These are phyloP conservation scores for Ptycholaimellus sp. DNA, from an alignment of 2,888 invertebrate genomes.

Conservation along the genomic window DNA sequence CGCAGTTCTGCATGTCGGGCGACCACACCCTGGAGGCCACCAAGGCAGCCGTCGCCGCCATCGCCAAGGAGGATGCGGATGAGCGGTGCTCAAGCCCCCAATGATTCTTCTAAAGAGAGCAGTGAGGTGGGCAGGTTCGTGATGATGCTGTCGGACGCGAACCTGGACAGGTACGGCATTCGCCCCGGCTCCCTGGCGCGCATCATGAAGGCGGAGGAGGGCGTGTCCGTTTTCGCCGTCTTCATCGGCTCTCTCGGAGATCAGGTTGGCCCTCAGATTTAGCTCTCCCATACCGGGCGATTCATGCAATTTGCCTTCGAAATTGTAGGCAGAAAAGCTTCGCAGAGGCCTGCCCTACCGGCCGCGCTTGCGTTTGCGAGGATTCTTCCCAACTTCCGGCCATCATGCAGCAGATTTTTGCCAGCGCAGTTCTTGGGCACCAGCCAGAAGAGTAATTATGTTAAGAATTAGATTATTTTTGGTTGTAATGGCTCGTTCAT, in stretches of 20 bases:
- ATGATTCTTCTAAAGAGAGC: no score
- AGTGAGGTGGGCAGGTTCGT: no score
- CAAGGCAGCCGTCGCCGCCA: constrained; percentile 44
- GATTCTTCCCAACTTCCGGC: constrained; percentile 65
- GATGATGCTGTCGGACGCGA: constrained; percentile 77
- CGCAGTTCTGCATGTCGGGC: constrained; percentile 67
- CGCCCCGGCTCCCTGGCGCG: constrained; percentile 46
- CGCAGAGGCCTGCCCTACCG: constrained; percentile 53
- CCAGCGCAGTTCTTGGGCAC: constrained; percentile 34
- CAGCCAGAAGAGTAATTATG: neutral
- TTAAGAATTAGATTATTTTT: neutral
- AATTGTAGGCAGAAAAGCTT: neutral
- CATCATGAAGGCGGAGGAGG: constrained; percentile 44
- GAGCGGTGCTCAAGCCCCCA: no score
- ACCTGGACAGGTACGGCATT: constrained; percentile 57
- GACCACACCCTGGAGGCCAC: constrained; percentile 67
- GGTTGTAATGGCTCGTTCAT: neutral
- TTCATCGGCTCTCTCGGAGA: constrained; percentile 84
- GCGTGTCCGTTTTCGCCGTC: constrained; percentile 65
- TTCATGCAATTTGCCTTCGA: neutral
- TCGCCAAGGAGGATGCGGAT: constrained; percentile 45
- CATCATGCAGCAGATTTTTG: constrained; percentile 78
- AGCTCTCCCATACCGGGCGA: neutral
- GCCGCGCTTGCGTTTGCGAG: constrained; percentile 68
- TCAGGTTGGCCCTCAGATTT: constrained; percentile 40